phyloP scores from a whole-genome alignment of 2,797 vertebrate species.

The Sternarchorhynchus goeldii region DNA sequence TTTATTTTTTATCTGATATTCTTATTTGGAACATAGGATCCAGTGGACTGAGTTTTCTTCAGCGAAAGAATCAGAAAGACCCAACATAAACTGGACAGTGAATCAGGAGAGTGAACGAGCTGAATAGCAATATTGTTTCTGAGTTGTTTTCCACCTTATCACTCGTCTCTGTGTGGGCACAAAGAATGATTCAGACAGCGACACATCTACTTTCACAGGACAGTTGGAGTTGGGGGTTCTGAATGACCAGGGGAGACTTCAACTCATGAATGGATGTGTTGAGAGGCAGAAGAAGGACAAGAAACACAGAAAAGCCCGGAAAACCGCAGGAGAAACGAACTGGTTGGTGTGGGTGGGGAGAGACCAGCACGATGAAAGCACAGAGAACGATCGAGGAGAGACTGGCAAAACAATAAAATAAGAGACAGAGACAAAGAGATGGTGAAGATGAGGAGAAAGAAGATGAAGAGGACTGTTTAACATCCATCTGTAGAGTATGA shows the following conservation, averaged over 20 bases:
- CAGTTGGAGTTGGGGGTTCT: constrained; percentile 12
- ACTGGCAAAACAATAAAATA: background rate
- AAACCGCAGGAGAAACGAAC: background rate
- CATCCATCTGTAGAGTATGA: constrained; percentile 55
- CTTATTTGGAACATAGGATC: too few species aligned
- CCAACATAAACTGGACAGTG: background rate
- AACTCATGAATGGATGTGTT: constrained; percentile 59
- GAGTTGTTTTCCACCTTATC: constrained; percentile 18
- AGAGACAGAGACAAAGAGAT: background rate
- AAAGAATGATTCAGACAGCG: constrained; percentile 20
- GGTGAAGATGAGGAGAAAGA: background rate
- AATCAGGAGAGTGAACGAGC: constrained; percentile 19
- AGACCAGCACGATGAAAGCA: background rate
- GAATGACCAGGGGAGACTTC: constrained; percentile 34
- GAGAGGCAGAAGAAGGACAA: constrained; percentile 30
- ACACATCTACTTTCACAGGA: constrained; percentile 34
- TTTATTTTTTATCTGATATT: too few species aligned
- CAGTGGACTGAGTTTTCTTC: background rate
- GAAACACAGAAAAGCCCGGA: background rate
- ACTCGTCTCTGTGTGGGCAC: constrained; percentile 14
- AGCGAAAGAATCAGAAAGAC: constrained; percentile 5
- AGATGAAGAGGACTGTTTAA: background rate
- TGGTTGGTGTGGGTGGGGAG: background rate
- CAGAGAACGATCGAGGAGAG: background rate
- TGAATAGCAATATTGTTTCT: background rate